These are phyloP conservation scores for Ylistrum balloti DNA, from an alignment of 1,140 invertebrate genomes.

Conservation along the genomic window DNA sequence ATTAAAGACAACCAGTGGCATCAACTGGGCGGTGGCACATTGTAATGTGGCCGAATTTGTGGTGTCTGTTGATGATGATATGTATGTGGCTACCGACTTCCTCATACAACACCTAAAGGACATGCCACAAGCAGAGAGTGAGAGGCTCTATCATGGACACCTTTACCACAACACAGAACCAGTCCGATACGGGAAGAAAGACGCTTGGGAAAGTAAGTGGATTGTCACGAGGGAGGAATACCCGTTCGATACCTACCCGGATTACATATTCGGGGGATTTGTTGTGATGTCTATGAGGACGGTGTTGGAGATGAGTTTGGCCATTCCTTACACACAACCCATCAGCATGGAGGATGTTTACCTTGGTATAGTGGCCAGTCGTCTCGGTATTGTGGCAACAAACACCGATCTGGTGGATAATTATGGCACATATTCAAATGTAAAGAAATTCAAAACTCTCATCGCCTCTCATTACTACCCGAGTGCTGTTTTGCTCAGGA, in stretches of 20 bases:
- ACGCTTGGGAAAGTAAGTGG: background rate
- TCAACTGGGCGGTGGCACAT: background rate
- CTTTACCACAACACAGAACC: background rate
- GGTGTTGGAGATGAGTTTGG: background rate
- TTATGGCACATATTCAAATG: background rate
- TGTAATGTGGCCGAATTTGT: background rate
- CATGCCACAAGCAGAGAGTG: background rate
- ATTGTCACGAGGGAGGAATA: background rate
- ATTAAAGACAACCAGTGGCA: slow-evolving; percentile 8
- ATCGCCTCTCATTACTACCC: background rate
- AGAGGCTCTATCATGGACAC: background rate
- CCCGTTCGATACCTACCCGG: slow-evolving; percentile 6
- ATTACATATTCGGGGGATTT: slow-evolving; percentile 29
- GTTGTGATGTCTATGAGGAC: background rate
- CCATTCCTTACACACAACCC: background rate
- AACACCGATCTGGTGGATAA: background rate
- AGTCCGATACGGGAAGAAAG: too few species aligned
- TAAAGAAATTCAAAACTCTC: background rate
- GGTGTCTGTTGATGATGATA: slow-evolving; percentile 30
- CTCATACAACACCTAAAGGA: background rate
- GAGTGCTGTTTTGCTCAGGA: background rate
- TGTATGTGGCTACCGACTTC: background rate
- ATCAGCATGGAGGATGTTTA: slow-evolving; percentile 31
- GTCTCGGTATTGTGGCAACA: background rate
- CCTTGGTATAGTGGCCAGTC: slow-evolving; percentile 19